Conservation (phyloP, 2,888 invertebrate genomes). For the Agrotis puta region DNA sequence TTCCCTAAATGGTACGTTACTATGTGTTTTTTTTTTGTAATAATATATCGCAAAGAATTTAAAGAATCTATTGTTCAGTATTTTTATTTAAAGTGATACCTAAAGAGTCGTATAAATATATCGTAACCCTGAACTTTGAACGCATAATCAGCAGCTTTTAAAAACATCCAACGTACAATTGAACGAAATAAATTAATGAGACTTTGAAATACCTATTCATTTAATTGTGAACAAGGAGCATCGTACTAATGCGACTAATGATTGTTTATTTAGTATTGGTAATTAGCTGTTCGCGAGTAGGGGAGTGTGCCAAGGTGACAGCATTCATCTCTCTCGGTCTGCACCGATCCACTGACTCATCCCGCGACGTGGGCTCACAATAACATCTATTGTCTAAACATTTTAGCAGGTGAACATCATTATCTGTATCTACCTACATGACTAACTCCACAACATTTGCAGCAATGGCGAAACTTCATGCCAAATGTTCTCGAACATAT, state of each 20-base stretch:
- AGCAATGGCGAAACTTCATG: slow-evolving; percentile 12
- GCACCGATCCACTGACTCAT: slow-evolving; percentile 62
- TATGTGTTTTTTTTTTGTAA: not conserved
- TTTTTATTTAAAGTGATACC: slow-evolving; percentile 19
- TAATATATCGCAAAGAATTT: not conserved
- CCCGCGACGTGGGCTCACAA: slow-evolving; percentile 60
- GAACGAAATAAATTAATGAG: slow-evolving; percentile 48
- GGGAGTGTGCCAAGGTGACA: slow-evolving; percentile 68
- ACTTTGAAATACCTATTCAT: slow-evolving; percentile 46
- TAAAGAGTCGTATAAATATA: slow-evolving; percentile 35
- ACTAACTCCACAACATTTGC: slow-evolving; percentile 26
- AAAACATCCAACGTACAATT: slow-evolving; percentile 28
- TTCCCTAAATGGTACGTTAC: not conserved
- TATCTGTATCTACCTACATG: slow-evolving; percentile 51
- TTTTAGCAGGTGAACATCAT: slow-evolving; percentile 61
- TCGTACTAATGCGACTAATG: slow-evolving; percentile 37
- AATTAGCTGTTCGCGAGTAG: slow-evolving; percentile 52
- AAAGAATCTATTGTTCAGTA: not conserved
- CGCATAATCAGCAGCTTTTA: slow-evolving; percentile 32
- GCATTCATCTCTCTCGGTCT: slow-evolving; percentile 45
- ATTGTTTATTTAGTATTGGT: slow-evolving; percentile 60
- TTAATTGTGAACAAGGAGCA: slow-evolving; percentile 39
- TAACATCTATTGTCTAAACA: slow-evolving; percentile 60
- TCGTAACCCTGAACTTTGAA: slow-evolving; percentile 56
- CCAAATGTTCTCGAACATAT: slow-evolving; percentile 25